Percentiles rank a stretch among this genome's conserved stretches.
These are phyloP conservation scores for Amiota communis DNA, from an alignment of 2,888 invertebrate species.

Conservation along the genomic window DNA sequence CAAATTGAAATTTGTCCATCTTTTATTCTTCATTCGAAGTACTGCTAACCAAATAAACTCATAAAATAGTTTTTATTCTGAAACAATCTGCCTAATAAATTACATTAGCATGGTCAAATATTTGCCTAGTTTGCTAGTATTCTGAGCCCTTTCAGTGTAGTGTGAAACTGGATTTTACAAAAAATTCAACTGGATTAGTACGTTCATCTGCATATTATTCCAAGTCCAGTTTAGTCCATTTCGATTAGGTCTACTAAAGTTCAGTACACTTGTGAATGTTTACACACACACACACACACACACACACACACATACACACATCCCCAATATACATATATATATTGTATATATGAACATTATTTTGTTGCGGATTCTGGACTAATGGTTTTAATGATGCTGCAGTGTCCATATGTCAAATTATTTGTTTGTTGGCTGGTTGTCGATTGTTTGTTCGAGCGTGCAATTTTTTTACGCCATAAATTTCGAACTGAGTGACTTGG, in stretches of 20 bases:
- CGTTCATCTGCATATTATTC: too few relatives aligned
- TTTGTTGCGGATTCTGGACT: neutral
- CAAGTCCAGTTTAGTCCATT: too few relatives aligned
- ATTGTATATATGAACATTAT: neutral
- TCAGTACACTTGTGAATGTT: constrained; percentile 1
- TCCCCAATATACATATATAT: neutral
- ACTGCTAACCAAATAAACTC: too few relatives aligned
- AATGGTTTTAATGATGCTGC: constrained; percentile 27
- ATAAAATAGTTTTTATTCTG: too few relatives aligned
- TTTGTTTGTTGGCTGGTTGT: constrained; percentile 32
- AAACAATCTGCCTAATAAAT: too few relatives aligned
- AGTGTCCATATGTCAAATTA: constrained; percentile 41
- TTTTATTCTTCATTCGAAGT: neutral
- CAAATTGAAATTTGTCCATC: constrained; percentile 3
- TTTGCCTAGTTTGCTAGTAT: too few relatives aligned
- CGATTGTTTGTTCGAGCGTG: constrained; percentile 51
- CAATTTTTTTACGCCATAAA: constrained; percentile 54
- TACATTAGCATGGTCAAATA: too few relatives aligned
- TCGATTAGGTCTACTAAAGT: neutral
- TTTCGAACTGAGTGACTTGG: constrained; percentile 36
- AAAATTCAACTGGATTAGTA: neutral
- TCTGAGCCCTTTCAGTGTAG: too few relatives aligned
- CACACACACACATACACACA: neutral
- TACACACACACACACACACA: neutral
- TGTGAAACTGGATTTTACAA: constrained; percentile 1